These are phyloP conservation scores for Oplegnathus fasciatus DNA, from an alignment of 2,113 vertebrate species.

Conservation along the genomic window DNA sequence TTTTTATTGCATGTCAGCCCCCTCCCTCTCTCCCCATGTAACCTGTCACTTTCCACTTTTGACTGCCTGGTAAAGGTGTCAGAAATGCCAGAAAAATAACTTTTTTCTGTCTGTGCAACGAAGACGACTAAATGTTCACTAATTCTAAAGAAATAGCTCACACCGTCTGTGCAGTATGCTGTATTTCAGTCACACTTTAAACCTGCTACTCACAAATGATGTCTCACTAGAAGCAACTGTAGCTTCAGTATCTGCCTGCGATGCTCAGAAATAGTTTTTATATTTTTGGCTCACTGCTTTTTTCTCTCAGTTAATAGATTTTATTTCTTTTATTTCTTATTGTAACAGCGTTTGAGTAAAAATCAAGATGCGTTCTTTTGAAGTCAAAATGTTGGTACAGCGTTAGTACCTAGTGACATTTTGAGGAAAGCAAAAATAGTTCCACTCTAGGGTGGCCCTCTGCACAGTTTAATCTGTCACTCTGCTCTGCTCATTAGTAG, in stretches of 20 bases:
- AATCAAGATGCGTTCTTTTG: conserved; percentile 37
- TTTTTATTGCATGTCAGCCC: conserved; percentile 7
- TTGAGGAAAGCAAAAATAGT: conserved; percentile 71
- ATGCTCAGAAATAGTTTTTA: conserved; percentile 16
- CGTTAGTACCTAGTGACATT: conserved; percentile 57
- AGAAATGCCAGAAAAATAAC: conserved; percentile 3
- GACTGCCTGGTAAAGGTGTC: conserved; percentile 3
- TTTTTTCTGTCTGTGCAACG: neutral
- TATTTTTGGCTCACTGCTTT: conserved; percentile 46
- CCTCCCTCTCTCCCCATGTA: neutral
- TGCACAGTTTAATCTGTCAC: conserved; percentile 68
- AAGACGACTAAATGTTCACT: conserved; percentile 25
- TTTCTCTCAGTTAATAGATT: conserved; percentile 34
- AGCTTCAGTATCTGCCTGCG: neutral
- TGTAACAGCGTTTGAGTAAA: conserved; percentile 23
- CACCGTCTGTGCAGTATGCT: neutral
- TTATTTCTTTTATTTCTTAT: conserved; percentile 16
- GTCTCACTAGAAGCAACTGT: conserved; percentile 26
- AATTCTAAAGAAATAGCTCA: conserved; percentile 8
- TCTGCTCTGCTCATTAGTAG: conserved; percentile 72
- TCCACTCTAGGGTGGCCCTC: conserved; percentile 49
- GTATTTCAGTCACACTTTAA: conserved; percentile 32
- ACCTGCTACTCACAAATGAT: conserved; percentile 16
- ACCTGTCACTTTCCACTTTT: conserved; percentile 19
- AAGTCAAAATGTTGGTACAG: conserved; percentile 62